Base-by-base conservation (phyloP, 2,797 vertebrate species). In the Typhlichthys subterraneus region DNA sequence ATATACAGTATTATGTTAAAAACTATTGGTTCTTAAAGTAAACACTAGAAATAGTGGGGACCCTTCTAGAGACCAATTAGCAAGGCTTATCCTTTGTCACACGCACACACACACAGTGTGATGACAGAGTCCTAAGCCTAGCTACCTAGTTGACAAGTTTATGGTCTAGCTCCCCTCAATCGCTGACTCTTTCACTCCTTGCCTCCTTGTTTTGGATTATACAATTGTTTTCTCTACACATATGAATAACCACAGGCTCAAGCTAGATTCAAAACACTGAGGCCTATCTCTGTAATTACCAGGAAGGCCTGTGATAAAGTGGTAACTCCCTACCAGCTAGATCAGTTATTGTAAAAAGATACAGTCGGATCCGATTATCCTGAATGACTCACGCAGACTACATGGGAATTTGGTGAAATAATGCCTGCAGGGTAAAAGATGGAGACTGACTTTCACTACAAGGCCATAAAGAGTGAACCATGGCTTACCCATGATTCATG, bases 151-250 rank as follows among this genome's bases (percentile, higher is more conserved):
- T 73, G 74, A 81, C 76, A 83, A 64, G 80, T 71, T 83, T 76
- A 74, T 78, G 79, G 81, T 79, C 78, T 84, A 80, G 69, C 61
- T 73, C 71, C 65, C 67, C 80, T 82, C 79, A 73, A 70, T 76
- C 62, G 38, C 19, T 60, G 57, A 49, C 14, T 73, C 61, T 51
- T 53, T 47, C 56, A 70, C 59, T 69, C 59, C 12, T 59, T 62
- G 50, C 59, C 53, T 67, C 48, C 38, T 52, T 58, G 29, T 10
- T 45, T 57, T 31, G 23, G 15, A n/a, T 56, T 6, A 14, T 10
- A 42, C 56, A 29, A 17, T 23, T 19, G 2, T 51, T 51, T 17
- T 52, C 31, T 2, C 53, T 3, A 7, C 55, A 45, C 8, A 17
- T 14, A 59, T 59, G 53, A 57, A 53, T 45, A 49, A 42, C 59